Evolutionary conservation across 2,888 invertebrate genomes (phyloP), one percentile per base, ranked within the genome.

Genomic region (Macaria liturata): DNA sequence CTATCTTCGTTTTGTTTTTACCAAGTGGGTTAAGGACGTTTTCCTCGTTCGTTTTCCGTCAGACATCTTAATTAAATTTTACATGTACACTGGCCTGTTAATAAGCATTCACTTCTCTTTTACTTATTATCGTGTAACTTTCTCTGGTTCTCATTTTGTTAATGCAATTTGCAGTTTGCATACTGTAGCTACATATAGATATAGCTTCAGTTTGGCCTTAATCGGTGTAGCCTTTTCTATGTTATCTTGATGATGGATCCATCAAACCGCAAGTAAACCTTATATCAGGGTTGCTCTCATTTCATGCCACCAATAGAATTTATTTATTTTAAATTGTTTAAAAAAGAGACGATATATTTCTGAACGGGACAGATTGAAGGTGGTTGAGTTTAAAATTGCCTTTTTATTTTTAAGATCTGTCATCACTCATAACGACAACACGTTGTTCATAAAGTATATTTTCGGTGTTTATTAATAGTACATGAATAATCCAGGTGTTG

Each of bases 401-500:
- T 37, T 37, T 37, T 37, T 37, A 6, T 37, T 54, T 46, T 49
- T 9, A 37, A 39, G 9, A 3, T 9, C 62, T 67, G 61, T 75
- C 72, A 69, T 67, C 75, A 56, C 69, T 59, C 59, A 51, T 72
- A 74, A 74, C 68, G 68, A 70, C 56, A 64, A 61, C 48, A 47
- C 57, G 53, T 52, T 62, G 62, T 55, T 50, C 52, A 51, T 56
- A 66, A 63, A 62, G 58, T 65, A 39, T 53, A 59, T 62, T 49
- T 60, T 46, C 40, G 40, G 54, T n/a, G 42, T 46, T 68, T 78
- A 74, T 71, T 70, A 73, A 72, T 81, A 81, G 69, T 62, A 64
- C 59, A 62, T 73, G 70, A 71, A 75, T 76, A 77, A 76, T 80
- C 73, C 80, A 81, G 79, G 81, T 81, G 78, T 71, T 79, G 81